Evolutionary conservation across 2,888 invertebrate genomes (phyloP).

Genomic region (Neoscelio sp.): DNA sequence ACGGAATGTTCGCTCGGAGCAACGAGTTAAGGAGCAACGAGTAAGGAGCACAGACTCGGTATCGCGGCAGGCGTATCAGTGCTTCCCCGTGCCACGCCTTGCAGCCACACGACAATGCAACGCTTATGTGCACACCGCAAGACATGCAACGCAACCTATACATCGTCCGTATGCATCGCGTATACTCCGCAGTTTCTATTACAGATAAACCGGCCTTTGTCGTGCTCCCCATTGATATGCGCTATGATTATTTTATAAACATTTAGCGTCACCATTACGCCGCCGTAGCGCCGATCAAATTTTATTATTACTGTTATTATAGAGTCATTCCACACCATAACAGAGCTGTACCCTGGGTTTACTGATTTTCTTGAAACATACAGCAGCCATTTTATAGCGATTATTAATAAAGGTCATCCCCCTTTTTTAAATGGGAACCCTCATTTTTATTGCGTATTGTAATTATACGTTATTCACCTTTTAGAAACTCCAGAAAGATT

Average conservation of each 20-base stretch:
- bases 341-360: no score
- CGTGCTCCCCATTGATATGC: conserved; percentile 64
- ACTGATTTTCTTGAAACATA: no score
- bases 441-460: no score
- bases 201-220: conserved; percentile 58
- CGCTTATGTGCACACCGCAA: conserved; percentile 68
- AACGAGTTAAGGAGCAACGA: conserved; percentile 65
- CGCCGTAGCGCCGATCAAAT: conserved; percentile 34
- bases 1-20: conserved; percentile 47
- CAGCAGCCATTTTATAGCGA: conserved; percentile 36
- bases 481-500: no score
- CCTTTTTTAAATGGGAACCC: no score
- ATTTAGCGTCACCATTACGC: conserved; percentile 54
- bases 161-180: conserved; percentile 36
- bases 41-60: conserved; percentile 62
- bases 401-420: conserved; percentile 16
- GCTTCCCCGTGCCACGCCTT: conserved; percentile 73
- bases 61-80: conserved; percentile 71
- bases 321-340: no score
- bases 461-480: no score
- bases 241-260: conserved; percentile 60
- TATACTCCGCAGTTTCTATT: conserved; percentile 35
- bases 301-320: conserved; percentile 56
- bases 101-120: conserved; percentile 72
- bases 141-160: conserved; percentile 68